A percentile compares a stretch with the other conserved stretches of the same genome.
phyloP scores from a whole-genome alignment of 2,113 vertebrate species.

The Lontra canadensis region DNA sequence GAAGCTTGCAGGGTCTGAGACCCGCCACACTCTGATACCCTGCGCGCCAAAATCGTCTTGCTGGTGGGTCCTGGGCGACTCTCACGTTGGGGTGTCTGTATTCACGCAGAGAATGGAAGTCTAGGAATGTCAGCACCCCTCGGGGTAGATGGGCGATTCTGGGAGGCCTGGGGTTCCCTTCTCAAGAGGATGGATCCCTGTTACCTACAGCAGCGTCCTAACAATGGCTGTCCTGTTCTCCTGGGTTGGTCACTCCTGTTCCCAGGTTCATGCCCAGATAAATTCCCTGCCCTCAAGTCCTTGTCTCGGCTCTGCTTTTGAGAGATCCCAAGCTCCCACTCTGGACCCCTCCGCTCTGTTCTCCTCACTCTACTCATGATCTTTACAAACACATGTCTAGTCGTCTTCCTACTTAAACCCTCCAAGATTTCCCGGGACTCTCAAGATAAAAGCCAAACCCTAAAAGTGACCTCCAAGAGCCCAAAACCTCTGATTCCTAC shows the following conservation, averaged over 20 bases:
- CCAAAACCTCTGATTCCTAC: background rate
- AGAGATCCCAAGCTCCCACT: rapidly evolving
- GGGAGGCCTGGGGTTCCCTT: background rate
- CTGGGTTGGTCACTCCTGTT: rapidly evolving
- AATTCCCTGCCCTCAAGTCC: rapidly evolving
- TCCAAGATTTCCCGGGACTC: background rate
- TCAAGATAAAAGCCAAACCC: background rate
- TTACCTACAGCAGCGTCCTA: background rate
- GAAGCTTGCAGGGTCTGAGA: background rate
- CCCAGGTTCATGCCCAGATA: rapidly evolving
- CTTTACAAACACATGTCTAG: background rate
- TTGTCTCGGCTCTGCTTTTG: rapidly evolving
- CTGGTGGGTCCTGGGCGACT: rapidly evolving
- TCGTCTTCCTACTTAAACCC: rapidly evolving
- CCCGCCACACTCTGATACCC: rapidly evolving
- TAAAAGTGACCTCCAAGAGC: background rate
- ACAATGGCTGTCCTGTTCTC: rapidly evolving
- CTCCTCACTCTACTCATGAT: background rate
- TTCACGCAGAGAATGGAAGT: background rate
- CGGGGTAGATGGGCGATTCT: background rate
- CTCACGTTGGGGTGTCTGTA: background rate
- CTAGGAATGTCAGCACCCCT: background rate
- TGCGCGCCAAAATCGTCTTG: rapidly evolving
- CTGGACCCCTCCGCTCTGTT: rapidly evolving
- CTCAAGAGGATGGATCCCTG: background rate